A percentile compares a stretch with the other conserved stretches of the same genome.
Conservation (phyloP, 2,888 invertebrate genomes). For the Isotomurus palustris region DNA sequence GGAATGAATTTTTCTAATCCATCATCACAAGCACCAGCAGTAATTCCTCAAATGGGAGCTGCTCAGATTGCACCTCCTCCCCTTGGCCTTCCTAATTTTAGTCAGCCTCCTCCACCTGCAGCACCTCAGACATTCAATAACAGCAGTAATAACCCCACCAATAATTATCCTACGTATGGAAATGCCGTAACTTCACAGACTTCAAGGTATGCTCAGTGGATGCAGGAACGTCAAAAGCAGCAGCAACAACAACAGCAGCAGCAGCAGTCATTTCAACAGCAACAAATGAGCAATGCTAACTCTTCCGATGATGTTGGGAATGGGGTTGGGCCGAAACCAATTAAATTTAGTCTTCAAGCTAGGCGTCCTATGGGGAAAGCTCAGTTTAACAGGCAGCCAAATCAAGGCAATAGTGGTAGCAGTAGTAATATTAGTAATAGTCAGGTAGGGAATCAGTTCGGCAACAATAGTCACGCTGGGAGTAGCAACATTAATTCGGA, state of each 20-base stretch:
- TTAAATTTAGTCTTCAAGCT: constrained; percentile 36
- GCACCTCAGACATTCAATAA: constrained; percentile 9
- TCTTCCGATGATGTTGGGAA: constrained; percentile 4
- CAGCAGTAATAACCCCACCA: constrained; percentile 10
- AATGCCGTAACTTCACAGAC: not conserved
- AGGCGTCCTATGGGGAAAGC: constrained; percentile 21
- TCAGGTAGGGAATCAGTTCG: too few relatives aligned
- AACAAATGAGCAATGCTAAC: constrained; percentile 13
- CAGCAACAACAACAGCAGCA: constrained; percentile 22
- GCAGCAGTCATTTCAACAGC: constrained; percentile 18
- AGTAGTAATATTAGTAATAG: constrained; percentile 1
- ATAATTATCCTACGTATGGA: constrained; percentile 19
- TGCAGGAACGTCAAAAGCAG: constrained; percentile 23
- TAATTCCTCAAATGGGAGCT: constrained; percentile 37
- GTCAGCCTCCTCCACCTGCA: constrained; percentile 28
- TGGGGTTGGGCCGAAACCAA: constrained; percentile 37
- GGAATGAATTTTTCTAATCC: constrained; percentile 43
- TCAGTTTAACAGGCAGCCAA: constrained; percentile 11
- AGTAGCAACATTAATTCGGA: too few relatives aligned
- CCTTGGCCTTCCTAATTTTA: constrained; percentile 7
- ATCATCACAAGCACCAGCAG: constrained; percentile 30
- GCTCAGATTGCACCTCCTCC: not conserved
- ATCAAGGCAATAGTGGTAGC: not conserved
- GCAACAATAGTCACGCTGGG: too few relatives aligned
- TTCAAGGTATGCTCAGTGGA: constrained; percentile 16